These are phyloP conservation scores for Apostichopus californicus DNA, from an alignment of 35 echinoderm and acorn worm species.

Conservation along the genomic window DNA sequence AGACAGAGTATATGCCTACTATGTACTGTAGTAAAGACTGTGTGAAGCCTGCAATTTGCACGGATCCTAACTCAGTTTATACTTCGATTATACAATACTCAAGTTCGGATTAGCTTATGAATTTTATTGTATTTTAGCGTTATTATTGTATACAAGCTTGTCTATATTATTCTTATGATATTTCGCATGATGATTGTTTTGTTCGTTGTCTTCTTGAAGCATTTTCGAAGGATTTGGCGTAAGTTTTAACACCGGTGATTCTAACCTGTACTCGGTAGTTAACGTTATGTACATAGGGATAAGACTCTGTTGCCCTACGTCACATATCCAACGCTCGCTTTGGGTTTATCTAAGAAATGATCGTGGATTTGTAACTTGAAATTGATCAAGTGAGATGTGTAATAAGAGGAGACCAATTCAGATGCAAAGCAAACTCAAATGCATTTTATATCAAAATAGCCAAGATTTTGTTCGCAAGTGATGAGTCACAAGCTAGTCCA, in stretches of 20 bases:
- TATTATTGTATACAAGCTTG: not conserved
- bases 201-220: not conserved
- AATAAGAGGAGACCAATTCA: not conserved
- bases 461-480: not conserved
- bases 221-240: not conserved
- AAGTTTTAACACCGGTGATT: not conserved
- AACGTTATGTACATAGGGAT: too few relatives aligned
- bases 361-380: not conserved
- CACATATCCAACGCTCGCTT: not conserved
- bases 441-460: not conserved
- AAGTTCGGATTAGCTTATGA: not conserved
- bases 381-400: not conserved
- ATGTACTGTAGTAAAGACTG: not conserved
- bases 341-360: not conserved
- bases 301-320: too few relatives aligned
- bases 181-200: not conserved
- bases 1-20: not conserved
- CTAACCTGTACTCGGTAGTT: not conserved
- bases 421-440: not conserved
- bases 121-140: not conserved
- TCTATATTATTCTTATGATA: not conserved
- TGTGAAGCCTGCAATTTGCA: not conserved
- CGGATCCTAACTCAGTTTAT: not conserved
- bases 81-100: too few relatives aligned
- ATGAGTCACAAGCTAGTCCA: slow-evolving; percentile 19